Percentiles rank a stretch among this genome's conserved stretches.
These are phyloP conservation scores for Lagodon rhomboides DNA, from an alignment of 2,797 vertebrate genomes.

Conservation along the genomic window DNA sequence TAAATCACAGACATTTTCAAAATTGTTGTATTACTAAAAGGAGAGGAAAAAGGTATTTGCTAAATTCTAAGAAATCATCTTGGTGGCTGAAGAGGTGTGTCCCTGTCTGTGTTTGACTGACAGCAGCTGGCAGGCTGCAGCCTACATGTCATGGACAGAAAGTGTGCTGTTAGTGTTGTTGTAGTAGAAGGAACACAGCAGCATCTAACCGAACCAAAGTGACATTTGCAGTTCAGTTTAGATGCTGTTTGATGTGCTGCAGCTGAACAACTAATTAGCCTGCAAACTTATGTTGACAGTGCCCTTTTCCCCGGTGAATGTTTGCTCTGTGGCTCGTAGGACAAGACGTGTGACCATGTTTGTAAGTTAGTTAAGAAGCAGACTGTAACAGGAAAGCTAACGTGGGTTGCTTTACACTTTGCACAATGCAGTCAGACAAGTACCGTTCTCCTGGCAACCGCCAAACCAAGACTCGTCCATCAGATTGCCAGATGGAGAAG, in stretches of 20 bases:
- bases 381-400: not conserved
- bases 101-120: not conserved
- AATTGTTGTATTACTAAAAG: not conserved
- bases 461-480: too few species aligned
- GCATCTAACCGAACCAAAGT: not conserved
- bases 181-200: too few species aligned
- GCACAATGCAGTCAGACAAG: too few species aligned
- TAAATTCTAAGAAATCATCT: not conserved
- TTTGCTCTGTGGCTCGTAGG: not conserved
- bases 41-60: not conserved
- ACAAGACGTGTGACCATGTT: not conserved
- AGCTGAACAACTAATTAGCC: conserved; percentile 1
- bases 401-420: too few species aligned
- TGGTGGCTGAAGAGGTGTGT: not conserved
- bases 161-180: not conserved
- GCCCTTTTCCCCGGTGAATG: not conserved
- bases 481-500: too few species aligned
- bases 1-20: not conserved
- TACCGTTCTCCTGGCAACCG: too few species aligned
- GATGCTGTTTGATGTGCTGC: not conserved
- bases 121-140: not conserved
- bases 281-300: not conserved
- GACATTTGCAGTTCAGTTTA: not conserved
- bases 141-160: not conserved
- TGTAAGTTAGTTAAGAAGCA: not conserved